Base-by-base conservation (phyloP, 2,888 invertebrate species). In the Andrena flavipes region DNA sequence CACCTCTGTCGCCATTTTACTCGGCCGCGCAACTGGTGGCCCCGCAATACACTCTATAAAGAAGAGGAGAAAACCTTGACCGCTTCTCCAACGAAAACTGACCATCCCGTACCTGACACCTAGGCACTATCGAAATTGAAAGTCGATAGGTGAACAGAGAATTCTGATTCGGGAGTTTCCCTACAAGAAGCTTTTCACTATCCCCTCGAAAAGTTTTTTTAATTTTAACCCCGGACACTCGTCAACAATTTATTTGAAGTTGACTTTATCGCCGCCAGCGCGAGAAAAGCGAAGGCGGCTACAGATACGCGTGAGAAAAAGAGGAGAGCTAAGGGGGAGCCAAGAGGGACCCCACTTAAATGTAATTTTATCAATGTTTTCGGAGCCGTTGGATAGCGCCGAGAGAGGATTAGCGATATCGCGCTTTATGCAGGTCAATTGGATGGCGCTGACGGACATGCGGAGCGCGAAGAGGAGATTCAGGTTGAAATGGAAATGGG, bases 21-120 rank as follows among this genome's bases (percentile, higher is more conserved):
- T 76, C 75, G 80, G 84, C 89, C 82, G 84, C 84, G 89, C 89
- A 91, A 91, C 92, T 91, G 87, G 90, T 90, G 91, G 90, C 86
- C 75, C 74, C 70, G 20, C 74, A 79, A 80, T 84, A 84, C 78
- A 80, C 48, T 42, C 42, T 51, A 68, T 42, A 60, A 49, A 69
- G 29, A 56, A 56, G 13, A 63, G 13, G 42, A 71, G 62, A 62
- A 29, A 59, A 63, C 63, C 54, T 63, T 62, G 80, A 72, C 26
- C 80, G 16, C 26, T 48, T n/a, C 54, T 56, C 26, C 30, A 10
- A 67, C 60, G 13, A 80, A 73, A 72, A 68, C 35, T 72, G 29
- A 49, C 65, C 68, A 29, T 26, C 33, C 10, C 59, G 59, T 16
- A 29, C 20, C 3, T 4, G 42, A 13, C 42, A 42, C 42, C 42